These are phyloP conservation scores for Dione vanillae DNA, from an alignment of 2,888 invertebrate genomes.

Conservation along the genomic window DNA sequence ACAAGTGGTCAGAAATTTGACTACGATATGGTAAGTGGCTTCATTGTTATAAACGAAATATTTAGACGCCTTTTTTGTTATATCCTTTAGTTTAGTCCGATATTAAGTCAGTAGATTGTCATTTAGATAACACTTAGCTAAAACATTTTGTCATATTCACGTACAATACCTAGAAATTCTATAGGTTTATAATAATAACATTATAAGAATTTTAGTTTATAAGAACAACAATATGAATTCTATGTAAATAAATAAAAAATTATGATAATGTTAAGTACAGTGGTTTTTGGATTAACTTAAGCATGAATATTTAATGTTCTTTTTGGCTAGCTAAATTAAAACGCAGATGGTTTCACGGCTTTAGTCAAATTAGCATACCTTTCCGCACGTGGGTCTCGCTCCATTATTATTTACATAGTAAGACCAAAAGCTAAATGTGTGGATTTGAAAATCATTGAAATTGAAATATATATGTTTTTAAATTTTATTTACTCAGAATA, in stretches of 20 bases:
- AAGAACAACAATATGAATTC: neutral
- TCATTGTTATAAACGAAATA: too few relatives aligned
- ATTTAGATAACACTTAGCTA: too few relatives aligned
- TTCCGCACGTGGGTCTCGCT: slow-evolving; percentile 53
- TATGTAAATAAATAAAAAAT: neutral
- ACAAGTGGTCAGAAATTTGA: too few relatives aligned
- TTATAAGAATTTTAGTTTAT: too few relatives aligned
- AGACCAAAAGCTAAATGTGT: slow-evolving; percentile 44
- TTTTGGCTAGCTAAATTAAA: slow-evolving; percentile 40
- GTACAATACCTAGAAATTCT: too few relatives aligned
- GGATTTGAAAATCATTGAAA: slow-evolving; percentile 26
- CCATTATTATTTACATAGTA: slow-evolving; percentile 63
- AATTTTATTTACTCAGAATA: neutral
- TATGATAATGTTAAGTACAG: slow-evolving; percentile 1
- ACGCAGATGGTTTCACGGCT: slow-evolving; percentile 53
- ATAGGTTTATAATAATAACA: too few relatives aligned
- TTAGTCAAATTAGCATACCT: slow-evolving; percentile 62
- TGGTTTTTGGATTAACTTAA: slow-evolving; percentile 9
- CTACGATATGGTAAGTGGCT: too few relatives aligned
- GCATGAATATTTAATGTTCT: slow-evolving; percentile 38
- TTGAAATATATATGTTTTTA: neutral
- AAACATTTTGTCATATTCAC: too few relatives aligned
- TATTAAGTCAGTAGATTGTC: too few relatives aligned
- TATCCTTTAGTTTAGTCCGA: too few relatives aligned
- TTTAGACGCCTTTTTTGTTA: too few relatives aligned